Evolutionary conservation across 2,888 invertebrate genomes (phyloP), one percentile per base, ranked within the genome.

Genomic region (Nymphalis c-album): DNA sequence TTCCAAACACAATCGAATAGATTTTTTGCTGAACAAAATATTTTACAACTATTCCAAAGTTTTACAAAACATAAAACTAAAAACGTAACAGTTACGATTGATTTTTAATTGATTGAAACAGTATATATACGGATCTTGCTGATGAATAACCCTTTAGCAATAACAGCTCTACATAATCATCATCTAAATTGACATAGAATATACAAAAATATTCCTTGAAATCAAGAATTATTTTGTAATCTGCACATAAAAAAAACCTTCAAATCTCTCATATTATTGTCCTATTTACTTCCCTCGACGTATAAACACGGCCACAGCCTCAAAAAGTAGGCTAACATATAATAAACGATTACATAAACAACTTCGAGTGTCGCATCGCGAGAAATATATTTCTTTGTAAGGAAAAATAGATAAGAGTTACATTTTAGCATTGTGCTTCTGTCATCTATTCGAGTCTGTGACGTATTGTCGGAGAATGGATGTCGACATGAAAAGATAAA

Each of bases 291-390:
- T 40, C 46, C 47, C 22, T 20, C 63, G 47, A 64, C 62, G 61
- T 69, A 69, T 69, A 72, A 71, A 73, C 72, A 73, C 67, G 51
- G 16, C 64, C 64, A 67, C 70, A 59, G 65, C 68, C 67, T 67
- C 68, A 72, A 74, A 75, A 75, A 73, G 72, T 70, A 74, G 72
- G 72, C 72, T 73, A 76, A 75, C 74, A 72, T 68, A 74, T 75
- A 77, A 76, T 77, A 77, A 80, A 78, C 75, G 74, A 75, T 76
- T 73, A 78, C 76, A 78, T 78, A 80, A 80, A 79, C 78, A 78
- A 75, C 76, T 73, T 71, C 67, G 75, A 77, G 76, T 76, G 73
- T 70, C 74, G 69, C 69, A 18, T 31, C 59, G 65, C 68, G 73
- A 70, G 69, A 76, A 76, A 77, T 76, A 74, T 76, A 78, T 75